Evolutionary conservation across 2,888 invertebrate species (phyloP), one percentile per base, ranked within the genome.

Genomic region (Apotomis turbidana): DNA sequence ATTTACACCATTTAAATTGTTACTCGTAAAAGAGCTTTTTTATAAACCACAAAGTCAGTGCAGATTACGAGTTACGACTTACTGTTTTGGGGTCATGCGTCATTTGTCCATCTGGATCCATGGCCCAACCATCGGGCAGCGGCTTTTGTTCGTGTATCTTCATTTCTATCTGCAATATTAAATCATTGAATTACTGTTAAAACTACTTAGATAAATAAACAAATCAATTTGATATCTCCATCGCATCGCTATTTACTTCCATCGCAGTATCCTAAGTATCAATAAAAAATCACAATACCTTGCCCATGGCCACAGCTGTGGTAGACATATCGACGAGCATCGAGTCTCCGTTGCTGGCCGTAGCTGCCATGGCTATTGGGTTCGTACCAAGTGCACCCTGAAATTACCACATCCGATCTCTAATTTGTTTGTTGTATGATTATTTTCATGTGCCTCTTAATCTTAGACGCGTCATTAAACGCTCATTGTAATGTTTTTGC

Each of bases 321-420:
- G 98, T 97, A 0, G 99, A 99, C 98, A 99, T 97, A 83, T 99
- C 99, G 12, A 99, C 93, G 0, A 97, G 94, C 81, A 98, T 96
- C 69, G 95, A 94, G 80, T 98, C 98, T 0, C 94, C 95, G 36
- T 94, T 90, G 0, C 88, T 85, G 0, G 94, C 95, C 0, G 96
- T 96, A 0, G 97, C 98, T 0, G 96, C 97, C 74, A 98, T 83
- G 0, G 96, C 94, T 27, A 99, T 85, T 0, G 99, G 99, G 89
- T 99, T 99, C 0, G 98, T 98, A n/a, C 99, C 98, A 38, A 98
- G 87, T 0, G 96, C 96, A 5, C 95, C 91, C 94, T 96, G 83
- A 13, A 86, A 85, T 10, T 44, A 44, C 1, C 27, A 46, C 36
- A 54, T 12, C 46, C 49, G 9, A 62, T n/a, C 5, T 4, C 15